Percentiles rank a stretch among this genome's conserved stretches.
phyloP scores from a whole-genome alignment of 2,797 vertebrate genomes.

The Acanthornis magna region DNA sequence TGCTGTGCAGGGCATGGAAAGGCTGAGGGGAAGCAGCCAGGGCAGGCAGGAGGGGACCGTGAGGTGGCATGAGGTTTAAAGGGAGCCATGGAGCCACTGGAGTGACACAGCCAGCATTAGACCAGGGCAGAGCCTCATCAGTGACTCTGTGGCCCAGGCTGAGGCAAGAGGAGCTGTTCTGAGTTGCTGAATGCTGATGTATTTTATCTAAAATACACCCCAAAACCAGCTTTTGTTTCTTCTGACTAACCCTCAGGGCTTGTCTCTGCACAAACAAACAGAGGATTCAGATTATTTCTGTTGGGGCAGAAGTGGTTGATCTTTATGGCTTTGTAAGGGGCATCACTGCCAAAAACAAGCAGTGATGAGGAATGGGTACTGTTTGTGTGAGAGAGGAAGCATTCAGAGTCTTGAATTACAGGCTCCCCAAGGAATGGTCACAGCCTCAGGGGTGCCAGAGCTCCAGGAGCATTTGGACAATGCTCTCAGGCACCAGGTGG shows the following conservation, averaged over 20 bases:
- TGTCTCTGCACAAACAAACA: background rate
- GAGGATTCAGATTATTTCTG: background rate
- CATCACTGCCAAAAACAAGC: background rate
- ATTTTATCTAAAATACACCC: background rate
- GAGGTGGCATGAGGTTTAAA: background rate
- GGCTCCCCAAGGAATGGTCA: background rate
- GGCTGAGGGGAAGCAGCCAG: background rate
- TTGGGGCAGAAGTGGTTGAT: background rate
- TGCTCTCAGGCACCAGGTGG: background rate
- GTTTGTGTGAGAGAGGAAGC: background rate
- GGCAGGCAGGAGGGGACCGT: background rate
- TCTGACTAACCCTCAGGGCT: background rate
- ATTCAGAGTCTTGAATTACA: background rate
- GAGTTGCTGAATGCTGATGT: background rate
- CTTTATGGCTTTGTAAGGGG: background rate
- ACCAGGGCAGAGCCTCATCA: background rate
- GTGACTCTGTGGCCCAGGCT: background rate
- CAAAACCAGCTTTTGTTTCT: background rate
- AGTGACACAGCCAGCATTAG: background rate
- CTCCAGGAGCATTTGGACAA: background rate
- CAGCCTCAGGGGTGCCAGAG: background rate
- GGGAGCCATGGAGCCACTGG: rapidly evolving
- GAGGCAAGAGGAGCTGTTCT: background rate
- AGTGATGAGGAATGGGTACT: background rate
- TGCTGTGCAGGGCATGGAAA: background rate